Evolutionary conservation across 2,888 invertebrate species (phyloP).

Genomic region (Hyppa rectilinea): DNA sequence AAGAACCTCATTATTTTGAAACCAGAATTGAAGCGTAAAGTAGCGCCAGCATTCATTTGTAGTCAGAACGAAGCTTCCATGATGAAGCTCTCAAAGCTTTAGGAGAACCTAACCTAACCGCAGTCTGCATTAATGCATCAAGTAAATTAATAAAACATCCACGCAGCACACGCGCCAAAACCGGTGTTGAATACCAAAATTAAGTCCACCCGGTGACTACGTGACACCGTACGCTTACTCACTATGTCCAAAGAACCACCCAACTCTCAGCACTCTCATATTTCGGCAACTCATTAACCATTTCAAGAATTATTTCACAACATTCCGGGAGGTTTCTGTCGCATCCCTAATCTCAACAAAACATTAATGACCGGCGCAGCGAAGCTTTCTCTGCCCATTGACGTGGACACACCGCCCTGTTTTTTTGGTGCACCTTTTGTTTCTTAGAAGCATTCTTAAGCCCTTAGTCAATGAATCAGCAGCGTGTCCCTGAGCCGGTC

Average conservation of each 20-base stretch:
- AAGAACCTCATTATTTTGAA: neutral
- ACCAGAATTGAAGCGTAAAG: neutral
- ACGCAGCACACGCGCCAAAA: neutral
- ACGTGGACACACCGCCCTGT: conserved; percentile 18
- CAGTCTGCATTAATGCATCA: conserved; percentile 13
- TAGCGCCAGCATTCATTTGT: neutral
- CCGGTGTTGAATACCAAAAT: conserved; percentile 17
- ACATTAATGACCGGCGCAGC: conserved; percentile 47
- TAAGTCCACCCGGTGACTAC: conserved; percentile 27
- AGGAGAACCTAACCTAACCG: conserved; percentile 15
- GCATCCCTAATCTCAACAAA: conserved; percentile 54
- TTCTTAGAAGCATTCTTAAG: conserved; percentile 62
- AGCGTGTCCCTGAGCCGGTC: conserved; percentile 39
- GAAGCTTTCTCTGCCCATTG: conserved; percentile 51
- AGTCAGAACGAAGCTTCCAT: neutral
- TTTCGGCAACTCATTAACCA: conserved; percentile 19
- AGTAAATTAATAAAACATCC: conserved; percentile 16
- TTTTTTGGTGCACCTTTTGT: conserved; percentile 45
- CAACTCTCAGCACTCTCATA: conserved; percentile 3
- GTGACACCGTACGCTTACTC: conserved; percentile 49
- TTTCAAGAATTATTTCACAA: conserved; percentile 62
- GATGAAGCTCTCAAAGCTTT: neutral
- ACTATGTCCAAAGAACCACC: conserved; percentile 19
- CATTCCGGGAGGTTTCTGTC: conserved; percentile 55
- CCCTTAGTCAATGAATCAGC: conserved; percentile 56